Conservation (phyloP, 2,113 vertebrate species). For the Hystrix cristata region DNA sequence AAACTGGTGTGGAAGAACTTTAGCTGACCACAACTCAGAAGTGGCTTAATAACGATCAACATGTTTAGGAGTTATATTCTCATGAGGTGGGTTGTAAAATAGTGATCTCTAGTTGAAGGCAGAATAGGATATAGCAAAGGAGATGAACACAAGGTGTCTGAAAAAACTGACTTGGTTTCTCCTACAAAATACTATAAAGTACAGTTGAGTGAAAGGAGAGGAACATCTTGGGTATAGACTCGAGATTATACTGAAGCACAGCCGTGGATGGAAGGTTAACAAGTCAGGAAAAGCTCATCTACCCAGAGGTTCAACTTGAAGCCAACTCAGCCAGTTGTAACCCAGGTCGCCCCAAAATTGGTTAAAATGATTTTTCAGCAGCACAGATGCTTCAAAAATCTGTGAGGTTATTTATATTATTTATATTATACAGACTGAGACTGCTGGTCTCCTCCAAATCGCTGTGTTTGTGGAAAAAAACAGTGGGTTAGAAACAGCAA, state of each 20-base stretch:
- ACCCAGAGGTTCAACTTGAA: not conserved
- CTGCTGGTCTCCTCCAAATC: not conserved
- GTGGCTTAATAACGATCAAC: not conserved
- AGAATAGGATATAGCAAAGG: conserved; percentile 39
- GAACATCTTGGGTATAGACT: not conserved
- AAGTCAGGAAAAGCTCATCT: conserved; percentile 25
- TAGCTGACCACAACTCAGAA: conserved; percentile 4
- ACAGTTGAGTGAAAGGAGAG: not conserved
- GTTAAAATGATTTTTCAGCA: conserved; percentile 10
- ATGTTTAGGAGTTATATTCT: not conserved
- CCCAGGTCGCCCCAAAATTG: not conserved
- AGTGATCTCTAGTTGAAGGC: not conserved
- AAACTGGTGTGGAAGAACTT: not conserved
- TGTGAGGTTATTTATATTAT: conserved; percentile 10
- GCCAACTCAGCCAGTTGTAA: not conserved
- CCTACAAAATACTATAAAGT: not conserved
- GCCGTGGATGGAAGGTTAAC: not conserved
- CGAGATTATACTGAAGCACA: not conserved
- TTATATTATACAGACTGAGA: conserved; percentile 27
- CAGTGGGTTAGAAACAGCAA: not conserved
- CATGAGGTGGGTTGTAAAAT: not conserved
- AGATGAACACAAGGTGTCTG: not conserved
- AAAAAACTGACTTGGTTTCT: not conserved
- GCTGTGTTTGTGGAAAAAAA: not conserved
- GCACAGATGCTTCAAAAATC: not conserved